Percentiles rank a stretch among this genome's conserved stretches.
phyloP scores from a whole-genome alignment of 2,797 vertebrate species.

The Sebastes itinus region DNA sequence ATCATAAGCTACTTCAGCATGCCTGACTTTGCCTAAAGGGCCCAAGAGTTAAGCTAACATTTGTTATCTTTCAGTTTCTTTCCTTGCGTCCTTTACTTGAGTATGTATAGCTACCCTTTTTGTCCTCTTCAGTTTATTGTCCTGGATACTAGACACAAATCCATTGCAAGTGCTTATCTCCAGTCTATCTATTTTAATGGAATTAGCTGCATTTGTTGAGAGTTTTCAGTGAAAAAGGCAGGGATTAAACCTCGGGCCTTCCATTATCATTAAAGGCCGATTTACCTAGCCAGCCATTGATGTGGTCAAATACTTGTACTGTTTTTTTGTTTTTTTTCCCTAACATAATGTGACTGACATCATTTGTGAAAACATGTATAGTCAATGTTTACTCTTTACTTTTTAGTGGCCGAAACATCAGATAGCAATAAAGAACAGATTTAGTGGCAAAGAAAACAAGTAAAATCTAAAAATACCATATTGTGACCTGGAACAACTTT shows the following conservation, averaged over 20 bases:
- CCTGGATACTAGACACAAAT: neutral
- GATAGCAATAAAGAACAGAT: neutral
- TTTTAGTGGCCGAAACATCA: constrained; percentile 4
- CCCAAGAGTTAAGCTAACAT: neutral
- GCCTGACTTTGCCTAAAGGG: neutral
- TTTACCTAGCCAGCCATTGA: neutral
- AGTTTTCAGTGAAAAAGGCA: neutral
- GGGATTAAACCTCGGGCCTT: neutral
- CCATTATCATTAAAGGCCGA: neutral
- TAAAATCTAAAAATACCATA: neutral
- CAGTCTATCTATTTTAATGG: neutral
- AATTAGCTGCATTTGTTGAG: neutral
- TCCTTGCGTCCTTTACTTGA: neutral
- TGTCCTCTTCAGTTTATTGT: neutral
- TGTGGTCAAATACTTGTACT: neutral
- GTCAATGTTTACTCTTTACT: neutral
- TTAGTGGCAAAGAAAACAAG: neutral
- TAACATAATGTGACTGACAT: neutral
- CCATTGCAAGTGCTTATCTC: neutral
- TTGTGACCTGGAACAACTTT: neutral
- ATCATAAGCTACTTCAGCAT: neutral
- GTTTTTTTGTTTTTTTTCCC: neutral
- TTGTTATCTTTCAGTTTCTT: neutral
- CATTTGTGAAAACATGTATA: neutral
- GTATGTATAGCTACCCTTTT: neutral